Percentiles rank a stretch among this genome's conserved stretches.
Conservation (phyloP, 2,797 vertebrate genomes). For the Orientallactaga sibirica region DNA sequence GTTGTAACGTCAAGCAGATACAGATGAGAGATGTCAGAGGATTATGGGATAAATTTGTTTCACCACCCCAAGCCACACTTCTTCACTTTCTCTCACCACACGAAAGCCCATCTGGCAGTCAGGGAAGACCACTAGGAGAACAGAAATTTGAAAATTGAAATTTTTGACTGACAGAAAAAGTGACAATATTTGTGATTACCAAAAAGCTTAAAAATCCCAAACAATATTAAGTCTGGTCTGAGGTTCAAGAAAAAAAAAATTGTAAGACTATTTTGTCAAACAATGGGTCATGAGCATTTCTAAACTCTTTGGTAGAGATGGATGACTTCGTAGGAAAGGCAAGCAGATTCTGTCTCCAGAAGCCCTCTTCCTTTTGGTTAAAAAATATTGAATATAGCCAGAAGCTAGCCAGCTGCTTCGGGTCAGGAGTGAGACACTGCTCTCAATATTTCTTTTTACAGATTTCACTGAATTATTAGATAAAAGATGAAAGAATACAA, state of each 20-base stretch:
- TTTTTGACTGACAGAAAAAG: conserved; percentile 54
- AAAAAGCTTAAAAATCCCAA: conserved; percentile 5
- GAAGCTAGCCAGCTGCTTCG: not conserved
- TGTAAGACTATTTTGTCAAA: not conserved
- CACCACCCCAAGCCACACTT: conserved; percentile 2
- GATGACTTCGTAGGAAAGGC: not conserved
- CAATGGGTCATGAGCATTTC: conserved; percentile 9
- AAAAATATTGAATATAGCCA: not conserved
- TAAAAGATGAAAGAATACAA: not conserved
- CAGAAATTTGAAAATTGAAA: conserved; percentile 65
- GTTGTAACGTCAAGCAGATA: not conserved
- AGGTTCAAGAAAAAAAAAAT: not conserved
- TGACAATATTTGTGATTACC: conserved; percentile 45
- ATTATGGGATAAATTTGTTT: not conserved
- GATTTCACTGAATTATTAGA: not conserved
- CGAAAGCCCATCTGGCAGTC: not conserved
- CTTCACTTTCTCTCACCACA: conserved; percentile 5
- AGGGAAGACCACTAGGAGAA: conserved; percentile 4
- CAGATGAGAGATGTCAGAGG: conserved; percentile 31
- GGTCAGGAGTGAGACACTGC: not conserved
- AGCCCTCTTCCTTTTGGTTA: not conserved
- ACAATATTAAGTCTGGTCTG: not conserved
- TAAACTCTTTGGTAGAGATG: not conserved
- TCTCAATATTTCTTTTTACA: not conserved
- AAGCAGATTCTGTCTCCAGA: not conserved